Conservation (phyloP, 2,888 invertebrate genomes). For the Tetropium fuscum region DNA sequence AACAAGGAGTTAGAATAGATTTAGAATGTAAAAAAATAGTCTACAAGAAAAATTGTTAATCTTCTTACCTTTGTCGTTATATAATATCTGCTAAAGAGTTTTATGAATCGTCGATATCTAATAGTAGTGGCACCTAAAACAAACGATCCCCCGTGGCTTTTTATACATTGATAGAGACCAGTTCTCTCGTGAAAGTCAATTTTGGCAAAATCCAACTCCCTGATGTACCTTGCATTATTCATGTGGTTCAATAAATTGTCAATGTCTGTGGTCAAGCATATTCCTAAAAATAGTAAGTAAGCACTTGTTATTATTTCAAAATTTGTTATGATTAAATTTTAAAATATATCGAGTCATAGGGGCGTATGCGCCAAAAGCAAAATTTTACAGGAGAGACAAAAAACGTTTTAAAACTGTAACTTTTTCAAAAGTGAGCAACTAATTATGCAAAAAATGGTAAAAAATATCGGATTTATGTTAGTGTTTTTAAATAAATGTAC, state of each 20-base stretch:
- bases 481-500: too few species aligned
- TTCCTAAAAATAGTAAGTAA: slow-evolving; percentile 71
- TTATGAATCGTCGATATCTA: slow-evolving; percentile 82
- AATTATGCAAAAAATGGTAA: too few species aligned
- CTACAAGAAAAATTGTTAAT: not conserved
- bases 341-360: too few species aligned
- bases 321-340: too few species aligned
- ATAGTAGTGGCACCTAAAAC: slow-evolving; percentile 87
- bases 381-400: too few species aligned
- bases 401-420: too few species aligned
- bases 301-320: too few species aligned
- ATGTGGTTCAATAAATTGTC: slow-evolving; percentile 89
- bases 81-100: slow-evolving; percentile 79
- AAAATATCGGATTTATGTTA: too few species aligned
- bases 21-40: not conserved
- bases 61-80: slow-evolving; percentile 82
- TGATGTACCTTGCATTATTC: slow-evolving; percentile 91
- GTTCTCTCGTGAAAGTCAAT: slow-evolving; percentile 88
- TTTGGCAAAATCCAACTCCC: slow-evolving; percentile 90
- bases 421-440: too few species aligned
- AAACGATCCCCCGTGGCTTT: slow-evolving; percentile 79
- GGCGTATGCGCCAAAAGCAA: too few species aligned
- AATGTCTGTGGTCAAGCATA: slow-evolving; percentile 88
- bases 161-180: slow-evolving; percentile 79
- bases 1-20: too few species aligned